phyloP scores from a whole-genome alignment of 2,797 vertebrate species.

The Micropoecilia bifurca region DNA sequence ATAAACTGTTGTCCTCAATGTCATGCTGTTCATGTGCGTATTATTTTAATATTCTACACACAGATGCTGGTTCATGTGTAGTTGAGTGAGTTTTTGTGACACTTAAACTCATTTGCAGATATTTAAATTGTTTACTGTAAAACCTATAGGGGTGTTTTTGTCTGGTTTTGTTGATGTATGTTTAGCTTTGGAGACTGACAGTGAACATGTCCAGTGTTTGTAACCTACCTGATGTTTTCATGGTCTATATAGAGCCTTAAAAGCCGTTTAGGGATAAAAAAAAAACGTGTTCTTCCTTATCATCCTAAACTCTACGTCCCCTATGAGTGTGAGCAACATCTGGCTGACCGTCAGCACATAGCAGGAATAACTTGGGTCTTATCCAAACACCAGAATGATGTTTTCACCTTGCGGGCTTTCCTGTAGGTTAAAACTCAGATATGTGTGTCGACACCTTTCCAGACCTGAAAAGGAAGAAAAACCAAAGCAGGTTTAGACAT shows the following conservation, averaged over 20 bases:
- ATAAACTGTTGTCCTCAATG: not conserved
- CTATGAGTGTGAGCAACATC: conserved; percentile 41
- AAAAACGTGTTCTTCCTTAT: conserved; percentile 3
- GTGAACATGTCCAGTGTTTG: not conserved
- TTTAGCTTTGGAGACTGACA: not conserved
- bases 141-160: not conserved
- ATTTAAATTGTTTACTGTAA: not conserved
- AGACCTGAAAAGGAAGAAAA: conserved; percentile 33
- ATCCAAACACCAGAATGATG: conserved; percentile 74
- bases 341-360: conserved; percentile 78
- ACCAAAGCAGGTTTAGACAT: conserved; percentile 13
- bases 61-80: not conserved
- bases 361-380: conserved; percentile 78
- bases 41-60: not conserved
- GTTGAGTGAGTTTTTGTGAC: not conserved
- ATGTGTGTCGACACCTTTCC: conserved; percentile 13
- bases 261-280: conserved; percentile 11
- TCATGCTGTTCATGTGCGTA: not conserved
- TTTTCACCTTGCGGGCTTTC: conserved; percentile 78
- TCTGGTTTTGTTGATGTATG: not conserved
- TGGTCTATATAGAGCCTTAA: conserved; percentile 28
- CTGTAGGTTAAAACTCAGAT: conserved; percentile 63
- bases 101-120: not conserved
- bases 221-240: conserved; percentile 22
- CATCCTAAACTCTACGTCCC: conserved; percentile 25